Conservation (phyloP, 2,797 vertebrate genomes). For the Nyctibius grandis region DNA sequence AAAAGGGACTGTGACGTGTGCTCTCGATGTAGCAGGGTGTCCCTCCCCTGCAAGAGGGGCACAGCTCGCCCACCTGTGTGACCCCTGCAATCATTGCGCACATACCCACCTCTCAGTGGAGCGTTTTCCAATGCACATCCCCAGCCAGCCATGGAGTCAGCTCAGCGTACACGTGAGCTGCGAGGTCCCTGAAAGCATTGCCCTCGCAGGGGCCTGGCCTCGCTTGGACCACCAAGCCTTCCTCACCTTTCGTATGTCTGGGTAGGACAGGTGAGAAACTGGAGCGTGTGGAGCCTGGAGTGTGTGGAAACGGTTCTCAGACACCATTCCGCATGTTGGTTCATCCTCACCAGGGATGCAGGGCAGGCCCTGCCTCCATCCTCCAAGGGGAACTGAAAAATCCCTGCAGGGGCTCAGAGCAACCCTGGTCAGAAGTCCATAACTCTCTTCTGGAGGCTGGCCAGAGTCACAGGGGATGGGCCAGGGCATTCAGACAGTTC, state of each 20-base stretch:
- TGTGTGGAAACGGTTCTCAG: fast-evolving
- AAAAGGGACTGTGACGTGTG: background rate
- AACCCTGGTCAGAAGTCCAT: background rate
- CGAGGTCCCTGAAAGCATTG: background rate
- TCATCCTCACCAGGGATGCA: background rate
- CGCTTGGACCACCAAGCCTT: background rate
- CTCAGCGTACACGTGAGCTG: background rate
- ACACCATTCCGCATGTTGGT: fast-evolving
- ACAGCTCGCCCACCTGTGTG: fast-evolving
- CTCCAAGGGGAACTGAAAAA: background rate
- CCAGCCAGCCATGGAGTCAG: fast-evolving
- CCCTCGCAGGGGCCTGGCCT: fast-evolving
- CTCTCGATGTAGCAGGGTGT: background rate
- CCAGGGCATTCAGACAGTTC: background rate
- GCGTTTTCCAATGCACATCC: background rate
- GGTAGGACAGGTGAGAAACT: fast-evolving
- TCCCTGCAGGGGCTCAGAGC: background rate
- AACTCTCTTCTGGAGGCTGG: background rate
- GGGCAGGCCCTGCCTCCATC: background rate
- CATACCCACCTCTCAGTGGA: no score
- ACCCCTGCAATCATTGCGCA: fast-evolving
- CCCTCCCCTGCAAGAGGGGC: background rate
- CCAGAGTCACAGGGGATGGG: background rate
- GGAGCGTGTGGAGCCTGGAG: fast-evolving
- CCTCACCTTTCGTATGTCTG: no score